These are phyloP conservation scores for Tetropium fuscum DNA, from an alignment of 2,888 invertebrate genomes.

Conservation along the genomic window DNA sequence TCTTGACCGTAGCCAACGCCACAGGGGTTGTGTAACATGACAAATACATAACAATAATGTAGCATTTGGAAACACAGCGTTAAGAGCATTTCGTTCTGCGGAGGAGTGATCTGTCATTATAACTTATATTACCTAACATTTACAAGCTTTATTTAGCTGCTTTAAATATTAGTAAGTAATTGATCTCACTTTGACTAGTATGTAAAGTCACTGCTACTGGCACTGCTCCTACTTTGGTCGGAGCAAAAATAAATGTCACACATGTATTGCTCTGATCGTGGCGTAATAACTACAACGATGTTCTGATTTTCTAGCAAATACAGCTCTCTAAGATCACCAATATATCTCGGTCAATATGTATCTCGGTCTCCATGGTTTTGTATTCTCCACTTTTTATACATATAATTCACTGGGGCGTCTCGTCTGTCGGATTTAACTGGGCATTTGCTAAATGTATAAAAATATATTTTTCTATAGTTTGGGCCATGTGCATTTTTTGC, in stretches of 20 bases:
- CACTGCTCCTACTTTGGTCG: conserved; percentile 18
- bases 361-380: no score
- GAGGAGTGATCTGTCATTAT: not conserved
- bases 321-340: conserved; percentile 18
- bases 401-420: no score
- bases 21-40: conserved; percentile 16
- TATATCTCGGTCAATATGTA: conserved; percentile 5
- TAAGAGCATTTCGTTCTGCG: not conserved
- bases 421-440: no score
- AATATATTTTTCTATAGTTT: no score
- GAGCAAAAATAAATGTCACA: conserved; percentile 25
- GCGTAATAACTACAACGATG: conserved; percentile 7
- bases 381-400: no score
- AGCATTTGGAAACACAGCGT: conserved; percentile 7
- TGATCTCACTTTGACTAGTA: conserved; percentile 21
- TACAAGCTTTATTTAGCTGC: no score
- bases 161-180: no score
- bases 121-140: no score
- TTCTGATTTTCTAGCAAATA: conserved; percentile 18
- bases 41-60: conserved; percentile 23
- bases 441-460: no score
- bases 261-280: conserved; percentile 26
- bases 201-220: conserved; percentile 18
- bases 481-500: no score
- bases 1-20: not conserved